A percentile compares a stretch with the other conserved stretches of the same genome.
Evolutionary conservation across 1,140 invertebrate genomes (phyloP).

Genomic region (Saccostrea echinata): DNA sequence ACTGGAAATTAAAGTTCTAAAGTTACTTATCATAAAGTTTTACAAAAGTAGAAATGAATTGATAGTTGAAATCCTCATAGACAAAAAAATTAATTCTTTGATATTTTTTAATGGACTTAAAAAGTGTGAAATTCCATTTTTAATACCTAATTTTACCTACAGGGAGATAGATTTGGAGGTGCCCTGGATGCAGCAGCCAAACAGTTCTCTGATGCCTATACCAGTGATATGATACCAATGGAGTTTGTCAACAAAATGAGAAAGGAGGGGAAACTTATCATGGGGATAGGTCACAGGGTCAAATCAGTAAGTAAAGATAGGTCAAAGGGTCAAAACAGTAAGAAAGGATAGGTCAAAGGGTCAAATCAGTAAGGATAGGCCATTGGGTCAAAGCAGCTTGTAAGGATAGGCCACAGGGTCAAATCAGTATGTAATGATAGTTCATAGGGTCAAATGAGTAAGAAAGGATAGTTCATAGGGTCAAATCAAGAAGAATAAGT

Average conservation of each 20-base stretch:
- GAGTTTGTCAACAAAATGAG: constrained; percentile 99
- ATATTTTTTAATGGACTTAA: too few species aligned
- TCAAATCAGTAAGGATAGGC: constrained; percentile 45
- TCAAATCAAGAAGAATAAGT: constrained; percentile 18
- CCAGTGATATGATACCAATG: constrained; percentile 95
- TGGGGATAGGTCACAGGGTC: constrained; percentile 99
- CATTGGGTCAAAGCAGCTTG: neutral
- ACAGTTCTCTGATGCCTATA: constrained; percentile 97
- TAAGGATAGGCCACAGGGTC: constrained; percentile 30
- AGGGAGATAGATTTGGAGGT: constrained; percentile 99
- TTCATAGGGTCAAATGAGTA: constrained; percentile 40
- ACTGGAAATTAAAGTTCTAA: too few species aligned
- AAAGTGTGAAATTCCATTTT: neutral
- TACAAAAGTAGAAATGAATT: too few species aligned
- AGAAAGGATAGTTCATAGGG: constrained; percentile 12
- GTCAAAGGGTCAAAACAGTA: neutral
- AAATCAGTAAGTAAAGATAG: constrained; percentile 88
- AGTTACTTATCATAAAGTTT: too few species aligned
- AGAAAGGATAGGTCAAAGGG: constrained; percentile 31
- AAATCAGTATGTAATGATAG: constrained; percentile 15
- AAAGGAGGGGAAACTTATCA: constrained; percentile 98
- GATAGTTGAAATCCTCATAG: too few species aligned
- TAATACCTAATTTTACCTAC: neutral
- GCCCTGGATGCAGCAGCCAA: constrained; percentile 97
- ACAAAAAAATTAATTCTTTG: too few species aligned